Evolutionary conservation across 1,140 invertebrate species (phyloP).

Genomic region (Cherax destructor): DNA sequence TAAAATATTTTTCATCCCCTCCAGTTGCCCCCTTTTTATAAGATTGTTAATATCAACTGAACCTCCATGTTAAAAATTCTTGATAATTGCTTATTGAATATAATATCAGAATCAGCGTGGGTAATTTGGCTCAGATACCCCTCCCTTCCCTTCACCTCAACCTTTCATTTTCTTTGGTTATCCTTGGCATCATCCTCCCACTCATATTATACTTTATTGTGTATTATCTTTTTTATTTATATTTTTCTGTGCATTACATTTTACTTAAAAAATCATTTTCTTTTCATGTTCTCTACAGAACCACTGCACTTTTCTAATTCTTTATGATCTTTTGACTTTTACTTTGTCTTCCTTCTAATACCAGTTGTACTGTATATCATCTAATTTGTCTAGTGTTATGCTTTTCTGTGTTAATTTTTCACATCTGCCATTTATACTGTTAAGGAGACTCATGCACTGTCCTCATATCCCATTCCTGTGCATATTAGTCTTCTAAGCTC

Average conservation of each 20-base stretch:
- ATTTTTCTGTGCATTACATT: not conserved
- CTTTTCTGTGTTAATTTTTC: conserved; percentile 10
- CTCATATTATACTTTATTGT: not conserved
- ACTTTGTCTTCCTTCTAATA: not conserved
- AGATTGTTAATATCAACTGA: conserved; percentile 5
- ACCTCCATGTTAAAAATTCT: conserved; percentile 12
- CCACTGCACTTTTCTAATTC: not conserved
- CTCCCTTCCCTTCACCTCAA: not conserved
- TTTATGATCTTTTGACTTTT: not conserved
- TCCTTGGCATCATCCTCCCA: not conserved
- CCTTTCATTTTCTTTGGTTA: conserved; percentile 6
- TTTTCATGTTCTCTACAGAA: not conserved
- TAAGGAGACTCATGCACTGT: not conserved
- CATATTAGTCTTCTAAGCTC: conserved; percentile 54
- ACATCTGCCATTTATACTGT: not conserved
- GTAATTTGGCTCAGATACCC: conserved; percentile 35
- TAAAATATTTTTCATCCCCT: conserved; percentile 23
- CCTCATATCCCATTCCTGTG: conserved; percentile 4
- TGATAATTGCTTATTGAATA: conserved; percentile 28
- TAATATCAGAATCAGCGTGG: conserved; percentile 31
- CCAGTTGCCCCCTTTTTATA: conserved; percentile 24
- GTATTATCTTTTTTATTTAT: not conserved
- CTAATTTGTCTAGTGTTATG: not conserved
- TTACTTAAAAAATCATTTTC: not conserved
- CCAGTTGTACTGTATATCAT: not conserved